Evolutionary conservation across 2,888 invertebrate genomes (phyloP), one percentile per base, ranked within the genome.

Genomic region (Panorpa germanica): DNA sequence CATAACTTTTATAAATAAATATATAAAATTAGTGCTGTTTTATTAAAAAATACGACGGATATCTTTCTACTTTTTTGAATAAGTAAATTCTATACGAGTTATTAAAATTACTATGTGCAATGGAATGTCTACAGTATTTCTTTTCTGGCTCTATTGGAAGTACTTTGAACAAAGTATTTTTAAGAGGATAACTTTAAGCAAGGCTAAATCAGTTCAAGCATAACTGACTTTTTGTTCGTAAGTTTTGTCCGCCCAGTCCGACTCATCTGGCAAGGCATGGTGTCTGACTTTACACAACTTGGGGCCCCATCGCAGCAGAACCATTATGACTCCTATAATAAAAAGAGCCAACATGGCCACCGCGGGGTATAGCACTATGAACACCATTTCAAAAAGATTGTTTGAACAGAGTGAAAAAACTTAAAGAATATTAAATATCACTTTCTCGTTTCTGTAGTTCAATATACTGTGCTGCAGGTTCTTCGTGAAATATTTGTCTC

Each of bases 361-460:
- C 1, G 76, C 76, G 1, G 86, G 85, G 63, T 77, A 85, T 38
- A 77, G 63, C 35, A 81, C 57, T 38, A 81, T 65, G 42, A 81
- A 65, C 42, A 67, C 63, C 71, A 74, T 76, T 8, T 16, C 8
- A 13, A 12, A 9, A 15, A 6, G 16, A 13, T 9, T 13, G 17
- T n/a, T 18, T 15, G 9, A 28, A 15, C 14, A 25, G 47, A 49
- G 33, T 38, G 24, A 15, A 24, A n/a, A n/a, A n/a, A n/a, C n/a
- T n/a, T n/a, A n/a, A n/a, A n/a, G n/a, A n/a, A n/a, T n/a, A 31
- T 57, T 66, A 82, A 38, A 82, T 77, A 42, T 81, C 82, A 49
- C 80, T 83, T 49, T 81, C 82, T 30, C 77, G 62, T 49, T 80
- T 78, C 38, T 77, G 72, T 36, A 76, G 47, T 44, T 77, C 76